phyloP scores from a whole-genome alignment of 2,113 vertebrate species.

The Nicator chloris region DNA sequence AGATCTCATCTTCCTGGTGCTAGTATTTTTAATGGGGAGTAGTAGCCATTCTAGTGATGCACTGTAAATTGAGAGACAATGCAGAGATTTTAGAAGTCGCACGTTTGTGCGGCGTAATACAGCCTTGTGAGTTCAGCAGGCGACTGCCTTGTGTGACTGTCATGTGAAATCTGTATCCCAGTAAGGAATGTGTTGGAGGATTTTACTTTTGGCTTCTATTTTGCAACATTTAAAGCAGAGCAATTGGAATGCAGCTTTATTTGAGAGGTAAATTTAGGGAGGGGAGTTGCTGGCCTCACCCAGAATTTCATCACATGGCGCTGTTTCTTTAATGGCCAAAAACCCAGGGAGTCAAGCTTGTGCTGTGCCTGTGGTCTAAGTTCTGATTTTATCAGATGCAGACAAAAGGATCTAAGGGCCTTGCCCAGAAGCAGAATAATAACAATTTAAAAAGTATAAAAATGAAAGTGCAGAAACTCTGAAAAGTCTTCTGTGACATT shows the following conservation, averaged over 20 bases:
- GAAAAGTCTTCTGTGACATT: background rate
- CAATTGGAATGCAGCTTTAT: background rate
- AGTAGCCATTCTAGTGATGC: background rate
- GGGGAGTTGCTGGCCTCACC: too few relatives aligned
- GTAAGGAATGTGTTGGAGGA: background rate
- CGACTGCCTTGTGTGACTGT: fast-evolving
- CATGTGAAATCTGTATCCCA: background rate
- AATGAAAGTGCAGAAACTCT: background rate
- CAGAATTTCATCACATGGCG: too few relatives aligned
- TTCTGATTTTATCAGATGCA: background rate
- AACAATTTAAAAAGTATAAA: background rate
- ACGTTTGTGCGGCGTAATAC: background rate
- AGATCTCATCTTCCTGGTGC: background rate
- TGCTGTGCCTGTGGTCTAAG: background rate
- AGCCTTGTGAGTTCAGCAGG: background rate
- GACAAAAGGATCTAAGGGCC: background rate
- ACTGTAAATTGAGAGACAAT: background rate
- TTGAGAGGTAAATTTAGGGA: background rate
- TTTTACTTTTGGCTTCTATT: background rate
- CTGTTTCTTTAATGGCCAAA: too few relatives aligned
- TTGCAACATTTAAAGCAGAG: background rate
- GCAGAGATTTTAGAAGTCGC: background rate
- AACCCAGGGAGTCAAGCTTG: background rate
- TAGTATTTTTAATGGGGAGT: background rate
- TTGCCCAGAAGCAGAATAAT: background rate